Base-by-base conservation (phyloP, 2,797 vertebrate species). In the Amniataba percoides region DNA sequence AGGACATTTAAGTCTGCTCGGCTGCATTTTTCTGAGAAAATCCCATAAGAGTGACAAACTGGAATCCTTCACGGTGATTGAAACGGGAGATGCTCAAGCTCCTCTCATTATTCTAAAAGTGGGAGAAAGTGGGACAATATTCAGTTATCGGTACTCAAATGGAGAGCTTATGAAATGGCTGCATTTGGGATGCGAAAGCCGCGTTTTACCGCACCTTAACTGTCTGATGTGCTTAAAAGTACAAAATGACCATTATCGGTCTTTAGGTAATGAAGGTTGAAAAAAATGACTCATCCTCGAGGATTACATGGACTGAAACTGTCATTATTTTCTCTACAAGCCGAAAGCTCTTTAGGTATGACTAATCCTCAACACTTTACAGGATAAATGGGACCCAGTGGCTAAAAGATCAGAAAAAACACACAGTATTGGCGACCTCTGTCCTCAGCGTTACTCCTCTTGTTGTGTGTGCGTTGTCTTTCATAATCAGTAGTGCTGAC, bases 261-360 rank as follows among this genome's bases (percentile, higher is more conserved):
- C 43, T 71, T 52, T 43, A 81, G 76, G 83, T 88, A 74, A 79
- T 68, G 58, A 80, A 39, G 45, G 48, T 14, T 74, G 63, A 31
- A 74, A 70, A 71, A 71, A 43, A 53, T 79, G 85, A 90, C 69
- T 88, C 86, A 82, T 70, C 11, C 27, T 64, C 1, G 7, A 58
- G 61, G 18, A 31, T 39, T 60, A 59, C 59, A 53, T n/a, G n/a
- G 52, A 73, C 67, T 49, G 36, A 72, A 71, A 82, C 36, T 58
- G 51, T 67, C 14, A 63, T 81, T 63, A 55, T 74, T 79, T 78
- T 62, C 61, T 68, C 51, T 23, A 70, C 45, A 79, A 46, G 51
- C 63, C 73, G 63, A 77, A 79, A 86, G 68, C 62, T 69, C 57
- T 80, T 82, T 7, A 23, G 51, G 46, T 27, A 25, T 68, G 75